A percentile compares a stretch with the other conserved stretches of the same genome.
Evolutionary conservation across 2,888 invertebrate genomes (phyloP).

Genomic region (Drosophila paracracens): DNA sequence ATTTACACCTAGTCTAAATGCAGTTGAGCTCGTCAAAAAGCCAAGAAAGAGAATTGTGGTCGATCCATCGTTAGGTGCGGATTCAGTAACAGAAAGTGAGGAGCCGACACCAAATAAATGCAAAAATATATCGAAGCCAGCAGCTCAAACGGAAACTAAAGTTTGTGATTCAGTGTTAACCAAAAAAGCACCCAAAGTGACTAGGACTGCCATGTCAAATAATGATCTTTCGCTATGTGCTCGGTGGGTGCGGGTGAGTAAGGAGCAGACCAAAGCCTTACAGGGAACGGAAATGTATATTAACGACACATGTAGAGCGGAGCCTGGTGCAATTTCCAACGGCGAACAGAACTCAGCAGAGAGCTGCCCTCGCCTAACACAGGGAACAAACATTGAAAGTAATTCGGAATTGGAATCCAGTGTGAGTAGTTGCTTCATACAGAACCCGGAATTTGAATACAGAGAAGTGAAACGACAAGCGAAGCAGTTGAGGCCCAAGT

Average conservation of each 20-base stretch:
- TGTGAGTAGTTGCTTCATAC: background rate
- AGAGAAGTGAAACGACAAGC: background rate
- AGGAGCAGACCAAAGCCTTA: conserved; percentile 39
- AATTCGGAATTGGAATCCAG: conserved; percentile 11
- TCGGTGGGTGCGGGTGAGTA: conserved; percentile 63
- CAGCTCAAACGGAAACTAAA: conserved; percentile 1
- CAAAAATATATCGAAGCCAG: conserved; percentile 4
- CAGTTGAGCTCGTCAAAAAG: conserved; percentile 4
- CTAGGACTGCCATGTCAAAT: background rate
- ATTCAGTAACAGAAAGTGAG: conserved; percentile 20
- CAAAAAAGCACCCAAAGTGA: background rate
- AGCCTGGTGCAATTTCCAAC: background rate
- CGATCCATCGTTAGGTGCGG: background rate
- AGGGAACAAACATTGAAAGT: background rate
- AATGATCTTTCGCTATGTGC: conserved; percentile 49
- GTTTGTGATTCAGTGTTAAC: background rate
- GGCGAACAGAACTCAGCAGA: conserved; percentile 5
- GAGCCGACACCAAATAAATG: background rate
- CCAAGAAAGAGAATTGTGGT: conserved; percentile 1
- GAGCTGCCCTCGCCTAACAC: background rate
- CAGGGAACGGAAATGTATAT: conserved; percentile 58
- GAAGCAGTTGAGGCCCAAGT: background rate
- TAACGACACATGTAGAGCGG: conserved; percentile 13
- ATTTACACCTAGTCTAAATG: background rate
- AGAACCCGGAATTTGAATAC: background rate